Conservation (phyloP, 2,797 vertebrate species). For the Amphiprion clarkii region DNA sequence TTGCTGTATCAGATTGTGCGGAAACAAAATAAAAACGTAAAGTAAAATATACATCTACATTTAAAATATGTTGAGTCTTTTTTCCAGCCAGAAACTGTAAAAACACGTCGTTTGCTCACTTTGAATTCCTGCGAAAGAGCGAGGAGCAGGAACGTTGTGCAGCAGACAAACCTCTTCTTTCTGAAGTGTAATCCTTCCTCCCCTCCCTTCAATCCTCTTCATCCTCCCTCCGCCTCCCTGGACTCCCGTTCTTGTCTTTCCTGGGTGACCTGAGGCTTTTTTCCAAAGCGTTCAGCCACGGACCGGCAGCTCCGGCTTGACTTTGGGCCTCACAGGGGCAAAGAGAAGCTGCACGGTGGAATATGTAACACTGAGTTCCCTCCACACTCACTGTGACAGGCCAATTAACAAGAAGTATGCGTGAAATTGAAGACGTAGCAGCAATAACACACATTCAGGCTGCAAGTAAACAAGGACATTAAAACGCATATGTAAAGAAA, state of each 20-base stretch:
- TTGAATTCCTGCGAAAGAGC: neutral
- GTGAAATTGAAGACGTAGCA: conserved; percentile 61
- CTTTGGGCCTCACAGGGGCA: conserved; percentile 27
- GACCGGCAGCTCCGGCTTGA: conserved; percentile 43
- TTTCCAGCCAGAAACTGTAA: no score
- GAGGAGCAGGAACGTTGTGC: neutral
- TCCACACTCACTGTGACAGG: neutral
- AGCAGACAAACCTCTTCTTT: conserved; percentile 19
- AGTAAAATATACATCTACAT: no score
- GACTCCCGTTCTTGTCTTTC: conserved; percentile 24
- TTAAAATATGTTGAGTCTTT: no score
- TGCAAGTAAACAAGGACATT: conserved; percentile 54
- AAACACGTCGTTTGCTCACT: no score
- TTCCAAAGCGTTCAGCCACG: conserved; percentile 28
- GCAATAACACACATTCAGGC: conserved; percentile 51
- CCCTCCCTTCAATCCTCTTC: conserved; percentile 27
- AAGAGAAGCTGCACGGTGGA: conserved; percentile 19
- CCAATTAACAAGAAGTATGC: conserved; percentile 60
- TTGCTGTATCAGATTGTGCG: no score
- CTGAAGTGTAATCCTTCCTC: conserved; percentile 25
- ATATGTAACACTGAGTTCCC: conserved; percentile 10
- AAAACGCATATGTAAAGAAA: neutral
- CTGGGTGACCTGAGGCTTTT: conserved; percentile 25
- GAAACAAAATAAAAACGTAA: no score
- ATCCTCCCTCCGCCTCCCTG: conserved; percentile 22